phyloP scores from a whole-genome alignment of 1,140 invertebrate species.

The Nephila pilipes region DNA sequence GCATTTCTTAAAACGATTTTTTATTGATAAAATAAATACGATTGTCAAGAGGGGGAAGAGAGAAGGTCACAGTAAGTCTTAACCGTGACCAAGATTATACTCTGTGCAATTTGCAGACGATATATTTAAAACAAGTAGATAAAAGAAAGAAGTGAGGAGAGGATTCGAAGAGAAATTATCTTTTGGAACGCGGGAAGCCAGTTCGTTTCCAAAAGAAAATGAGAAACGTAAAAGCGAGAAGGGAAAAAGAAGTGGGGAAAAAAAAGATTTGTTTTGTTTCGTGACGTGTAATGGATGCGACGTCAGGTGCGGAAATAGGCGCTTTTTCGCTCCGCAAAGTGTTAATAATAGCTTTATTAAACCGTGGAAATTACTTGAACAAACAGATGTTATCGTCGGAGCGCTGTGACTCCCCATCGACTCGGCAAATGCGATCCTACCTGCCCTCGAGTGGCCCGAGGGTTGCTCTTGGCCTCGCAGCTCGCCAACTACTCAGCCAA shows the following conservation, averaged over 20 bases:
- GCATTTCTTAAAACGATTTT: not conserved
- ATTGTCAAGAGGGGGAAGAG: not conserved
- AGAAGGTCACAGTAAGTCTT: not conserved
- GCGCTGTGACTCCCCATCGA: slow-evolving; percentile 43
- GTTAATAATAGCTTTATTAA: slow-evolving; percentile 75
- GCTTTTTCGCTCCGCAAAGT: slow-evolving; percentile 65
- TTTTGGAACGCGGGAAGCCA: not conserved
- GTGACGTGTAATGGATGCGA: slow-evolving; percentile 58
- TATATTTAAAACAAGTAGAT: not conserved
- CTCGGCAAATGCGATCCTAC: slow-evolving; percentile 59
- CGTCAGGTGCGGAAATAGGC: slow-evolving; percentile 71
- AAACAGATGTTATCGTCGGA: slow-evolving; percentile 64
- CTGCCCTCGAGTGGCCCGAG: not conserved
- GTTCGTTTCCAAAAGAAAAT: not conserved
- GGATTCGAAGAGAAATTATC: not conserved
- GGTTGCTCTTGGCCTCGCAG: not conserved
- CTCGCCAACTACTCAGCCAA: not conserved
- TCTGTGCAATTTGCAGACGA: not conserved
- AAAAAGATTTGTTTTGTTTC: not conserved
- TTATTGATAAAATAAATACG: not conserved
- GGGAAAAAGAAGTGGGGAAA: not conserved
- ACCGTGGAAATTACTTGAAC: slow-evolving; percentile 72
- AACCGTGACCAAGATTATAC: not conserved
- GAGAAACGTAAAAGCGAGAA: not conserved
- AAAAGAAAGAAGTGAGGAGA: not conserved